phyloP scores from a whole-genome alignment of 1,140 invertebrate species.

The Arion vulgaris region DNA sequence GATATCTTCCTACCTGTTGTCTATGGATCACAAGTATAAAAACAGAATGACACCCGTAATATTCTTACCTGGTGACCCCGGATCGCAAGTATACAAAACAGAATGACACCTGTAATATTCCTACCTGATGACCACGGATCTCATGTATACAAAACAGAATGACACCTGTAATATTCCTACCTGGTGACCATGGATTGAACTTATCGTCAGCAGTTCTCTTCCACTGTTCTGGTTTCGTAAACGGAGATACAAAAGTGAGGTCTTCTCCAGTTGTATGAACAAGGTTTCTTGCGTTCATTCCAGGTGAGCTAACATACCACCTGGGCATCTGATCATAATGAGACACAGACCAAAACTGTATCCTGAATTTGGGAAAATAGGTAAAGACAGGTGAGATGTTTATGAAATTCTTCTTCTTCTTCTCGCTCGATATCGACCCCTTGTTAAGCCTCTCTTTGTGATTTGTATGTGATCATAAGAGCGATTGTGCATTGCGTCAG shows the following conservation, averaged over 20 bases:
- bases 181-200: slow-evolving; percentile 58
- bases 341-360: slow-evolving; percentile 58
- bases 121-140: slow-evolving; percentile 54
- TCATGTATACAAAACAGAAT: too few species aligned
- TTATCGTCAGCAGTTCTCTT: slow-evolving; percentile 54
- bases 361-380: background rate
- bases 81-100: too few species aligned
- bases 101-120: background rate
- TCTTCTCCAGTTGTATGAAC: slow-evolving; percentile 46
- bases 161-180: background rate
- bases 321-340: slow-evolving; percentile 63
- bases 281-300: slow-evolving; percentile 46
- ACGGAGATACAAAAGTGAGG: slow-evolving; percentile 56
- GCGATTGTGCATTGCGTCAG: too few species aligned
- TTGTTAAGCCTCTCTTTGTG: too few species aligned
- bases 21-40: too few species aligned
- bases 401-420: too few species aligned
- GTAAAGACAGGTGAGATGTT: background rate
- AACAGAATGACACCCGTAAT: too few species aligned
- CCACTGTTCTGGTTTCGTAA: slow-evolving; percentile 54
- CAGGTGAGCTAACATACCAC: slow-evolving; percentile 56
- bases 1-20: too few species aligned
- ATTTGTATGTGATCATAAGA: too few species aligned
- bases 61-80: too few species aligned
- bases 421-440: too few species aligned